phyloP scores from a whole-genome alignment of 2,888 invertebrate genomes.

The Microctonus hyperodae region DNA sequence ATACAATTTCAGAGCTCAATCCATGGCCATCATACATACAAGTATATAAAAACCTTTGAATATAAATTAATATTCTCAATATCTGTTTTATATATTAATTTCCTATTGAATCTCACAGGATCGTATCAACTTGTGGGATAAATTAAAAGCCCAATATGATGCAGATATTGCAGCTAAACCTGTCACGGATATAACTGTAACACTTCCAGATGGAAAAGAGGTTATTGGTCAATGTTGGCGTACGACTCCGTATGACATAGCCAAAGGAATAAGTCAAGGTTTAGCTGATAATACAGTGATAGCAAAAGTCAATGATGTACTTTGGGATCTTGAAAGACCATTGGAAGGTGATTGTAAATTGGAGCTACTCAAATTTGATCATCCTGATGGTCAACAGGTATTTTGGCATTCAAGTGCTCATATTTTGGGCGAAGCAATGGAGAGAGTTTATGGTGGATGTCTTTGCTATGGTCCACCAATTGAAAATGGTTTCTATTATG shows the following conservation, averaged over 20 bases:
- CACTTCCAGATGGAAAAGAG: constrained; percentile 92
- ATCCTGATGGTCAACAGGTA: constrained; percentile 93
- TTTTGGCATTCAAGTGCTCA: constrained; percentile 99
- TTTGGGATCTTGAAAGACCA: constrained; percentile 98
- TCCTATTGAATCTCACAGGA: constrained; percentile 64
- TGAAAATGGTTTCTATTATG: constrained; percentile 97
- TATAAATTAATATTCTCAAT: not conserved
- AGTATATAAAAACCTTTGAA: constrained; percentile 45
- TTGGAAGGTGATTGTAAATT: constrained; percentile 85
- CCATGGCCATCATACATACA: constrained; percentile 89
- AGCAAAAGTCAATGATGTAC: constrained; percentile 88
- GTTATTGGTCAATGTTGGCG: constrained; percentile 89
- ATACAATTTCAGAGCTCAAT: constrained; percentile 74
- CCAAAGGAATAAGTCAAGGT: constrained; percentile 91
- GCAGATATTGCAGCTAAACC: constrained; percentile 79
- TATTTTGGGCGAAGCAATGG: constrained; percentile 96
- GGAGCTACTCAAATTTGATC: constrained; percentile 91
- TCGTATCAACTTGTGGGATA: constrained; percentile 86
- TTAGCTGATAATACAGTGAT: constrained; percentile 93
- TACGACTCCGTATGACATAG: constrained; percentile 91
- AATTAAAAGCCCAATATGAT: constrained; percentile 83
- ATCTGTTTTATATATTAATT: not conserved
- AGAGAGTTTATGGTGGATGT: constrained; percentile 93
- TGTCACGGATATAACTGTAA: constrained; percentile 80
- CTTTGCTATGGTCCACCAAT: constrained; percentile 99